Base-by-base conservation (phyloP, 2,888 invertebrate genomes). In the Theretra japonica region DNA sequence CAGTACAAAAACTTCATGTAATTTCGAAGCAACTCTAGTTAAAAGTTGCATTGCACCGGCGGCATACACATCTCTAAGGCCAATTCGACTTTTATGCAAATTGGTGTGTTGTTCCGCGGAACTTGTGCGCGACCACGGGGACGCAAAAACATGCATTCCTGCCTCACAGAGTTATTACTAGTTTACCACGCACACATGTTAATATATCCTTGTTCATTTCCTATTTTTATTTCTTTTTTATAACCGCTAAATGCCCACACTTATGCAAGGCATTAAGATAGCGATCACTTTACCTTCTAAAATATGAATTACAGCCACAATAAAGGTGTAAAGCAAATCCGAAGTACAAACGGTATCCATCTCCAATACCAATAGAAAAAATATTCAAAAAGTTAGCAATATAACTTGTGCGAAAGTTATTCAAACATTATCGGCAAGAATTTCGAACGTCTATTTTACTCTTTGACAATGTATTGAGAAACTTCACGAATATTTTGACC, bases 81-180 rank as follows among this genome's bases (percentile, higher is more conserved):
- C 86, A 86, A 89, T 89, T 86, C 79, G 83, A 87, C 83, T 90
- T 88, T 86, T 87, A 90, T 90, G 88, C 87, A 89, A 91, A 90
- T 90, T 82, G 76, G 77, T 85, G 79, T 84, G 83, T 80, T 82
- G 80, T 77, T 74, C 70, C 73, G 73, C 75, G 56, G 62, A 62
- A 59, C 59, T 72, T 72, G 23, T 68, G 57, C 21, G 19, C 69
- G 30, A 41, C 33, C 33, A 48, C 48, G 4, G 6, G 7, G 19
- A 62, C 30, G 15, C 41, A 23, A 41, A 41, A 65, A 41, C 62
- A 62, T 41, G 41, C 62, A 59, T 59, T 60, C 19, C 60, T 28
- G 30, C 19, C 41, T 65, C 33, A 41, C 62, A 41, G 15, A 65
- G 17, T 23, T 65, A 65, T 65, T 41, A 65, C 62, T 41, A 41